phyloP scores from a whole-genome alignment of 1,140 invertebrate species.

The Lamellibrachia luymesi region DNA sequence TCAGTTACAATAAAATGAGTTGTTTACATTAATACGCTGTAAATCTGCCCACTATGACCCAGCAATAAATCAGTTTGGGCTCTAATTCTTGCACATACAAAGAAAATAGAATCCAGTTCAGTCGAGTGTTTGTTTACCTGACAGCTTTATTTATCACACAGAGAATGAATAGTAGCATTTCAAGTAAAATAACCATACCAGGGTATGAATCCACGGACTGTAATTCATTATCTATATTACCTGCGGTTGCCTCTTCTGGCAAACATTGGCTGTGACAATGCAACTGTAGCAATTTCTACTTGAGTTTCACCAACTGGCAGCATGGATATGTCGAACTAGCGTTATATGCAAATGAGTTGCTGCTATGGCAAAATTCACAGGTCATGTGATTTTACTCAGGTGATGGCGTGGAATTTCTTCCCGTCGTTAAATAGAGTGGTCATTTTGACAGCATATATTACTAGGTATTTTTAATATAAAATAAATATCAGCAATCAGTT shows the following conservation, averaged over 20 bases:
- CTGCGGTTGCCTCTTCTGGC: neutral
- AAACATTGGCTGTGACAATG: neutral
- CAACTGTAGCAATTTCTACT: neutral
- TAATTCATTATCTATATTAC: neutral
- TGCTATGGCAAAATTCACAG: neutral
- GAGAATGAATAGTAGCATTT: too few relatives aligned
- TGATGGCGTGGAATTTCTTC: neutral
- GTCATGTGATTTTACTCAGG: conserved; percentile 4
- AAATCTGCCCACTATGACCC: neutral
- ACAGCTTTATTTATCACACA: too few relatives aligned
- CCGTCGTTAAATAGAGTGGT: neutral
- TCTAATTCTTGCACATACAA: neutral
- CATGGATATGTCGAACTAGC: neutral
- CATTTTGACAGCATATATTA: neutral
- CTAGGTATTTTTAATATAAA: neutral
- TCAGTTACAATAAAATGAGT: neutral
- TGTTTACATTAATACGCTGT: neutral
- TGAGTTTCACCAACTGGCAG: neutral
- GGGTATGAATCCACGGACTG: neutral
- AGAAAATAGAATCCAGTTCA: too few relatives aligned
- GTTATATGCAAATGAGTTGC: conserved; percentile 1
- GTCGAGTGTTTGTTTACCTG: too few relatives aligned
- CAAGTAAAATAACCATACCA: too few relatives aligned
- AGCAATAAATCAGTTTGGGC: neutral
- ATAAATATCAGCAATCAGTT: neutral